Evolutionary conservation across 2,797 vertebrate species (phyloP).

Genomic region (Artibeus lituratus): DNA sequence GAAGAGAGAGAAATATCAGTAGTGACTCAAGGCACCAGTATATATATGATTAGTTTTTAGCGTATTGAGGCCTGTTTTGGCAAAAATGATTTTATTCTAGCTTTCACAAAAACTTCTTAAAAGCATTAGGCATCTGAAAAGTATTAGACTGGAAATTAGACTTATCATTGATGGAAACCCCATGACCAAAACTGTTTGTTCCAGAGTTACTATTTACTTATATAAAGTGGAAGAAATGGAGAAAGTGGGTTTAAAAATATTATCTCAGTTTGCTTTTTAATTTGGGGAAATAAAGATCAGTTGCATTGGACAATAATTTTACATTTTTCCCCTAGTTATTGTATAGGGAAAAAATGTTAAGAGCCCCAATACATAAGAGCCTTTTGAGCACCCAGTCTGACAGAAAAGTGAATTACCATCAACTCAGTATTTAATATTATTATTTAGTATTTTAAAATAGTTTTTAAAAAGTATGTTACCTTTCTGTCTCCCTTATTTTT

Average conservation of each 20-base stretch:
- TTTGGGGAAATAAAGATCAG: not conserved
- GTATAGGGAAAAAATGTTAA: not conserved
- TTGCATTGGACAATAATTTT: not conserved
- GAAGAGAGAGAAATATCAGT: conserved; percentile 3
- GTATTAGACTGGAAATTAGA: conserved; percentile 1
- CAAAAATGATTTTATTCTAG: conserved; percentile 27
- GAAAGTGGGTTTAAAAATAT: not conserved
- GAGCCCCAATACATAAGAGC: not conserved
- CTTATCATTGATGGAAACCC: not conserved
- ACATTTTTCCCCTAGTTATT: not conserved
- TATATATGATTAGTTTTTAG: not conserved
- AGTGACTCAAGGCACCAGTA: not conserved
- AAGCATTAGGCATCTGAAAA: conserved; percentile 17
- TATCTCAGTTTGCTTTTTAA: conserved; percentile 40
- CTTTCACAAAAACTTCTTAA: not conserved
- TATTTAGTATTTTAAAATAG: not conserved
- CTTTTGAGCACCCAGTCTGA: not conserved
- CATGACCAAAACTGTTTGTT: not conserved
- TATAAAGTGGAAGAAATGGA: conserved; percentile 1
- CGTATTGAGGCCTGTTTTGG: not conserved
- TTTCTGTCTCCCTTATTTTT: not conserved
- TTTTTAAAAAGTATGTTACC: not conserved
- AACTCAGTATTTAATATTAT: not conserved
- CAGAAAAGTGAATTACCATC: not conserved
- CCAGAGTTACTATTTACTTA: not conserved